Base-by-base conservation (phyloP, 2,113 vertebrate genomes). In the Aramus guarauna region DNA sequence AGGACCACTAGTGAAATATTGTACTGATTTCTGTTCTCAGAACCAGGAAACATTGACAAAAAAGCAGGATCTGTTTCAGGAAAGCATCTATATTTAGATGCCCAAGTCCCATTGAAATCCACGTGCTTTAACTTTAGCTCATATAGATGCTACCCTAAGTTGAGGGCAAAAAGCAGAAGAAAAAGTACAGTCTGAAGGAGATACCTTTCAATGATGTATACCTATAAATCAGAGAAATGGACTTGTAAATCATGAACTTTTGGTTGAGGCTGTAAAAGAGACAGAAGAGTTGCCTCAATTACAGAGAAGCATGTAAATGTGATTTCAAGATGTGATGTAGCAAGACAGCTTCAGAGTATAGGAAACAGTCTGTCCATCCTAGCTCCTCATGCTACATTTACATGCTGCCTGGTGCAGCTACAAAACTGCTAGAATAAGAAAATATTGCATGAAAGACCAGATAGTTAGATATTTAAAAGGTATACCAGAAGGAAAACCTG, bases 351-450 rank as follows among this genome's bases (percentile, higher is more conserved):
- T 89, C 78, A 69, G 76, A 69, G 30, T n/a, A 26, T 55, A 92
- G 86, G 77, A 86, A 86, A 59, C 36, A 27, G 50, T 21, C 62
- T 76, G 71, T 82, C 72, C 43, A 48, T 36, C 59, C 45, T 27
- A 74, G 29, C 12, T 67, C 24, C 14, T 45, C 56, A 37, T 0
- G 0, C 7, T 58, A 8, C 3, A 2, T 62, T 74, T 67, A 62
- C 32, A 16, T 39, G 73, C 20, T 6, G 20, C 24, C 11, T 13
- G 2, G 37, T 47, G 52, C 41, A 84, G 72, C 75, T 74, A 41
- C 59, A 84, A 77, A 71, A 47, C 59, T 58, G 12, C 55, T 80
- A 69, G 23, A 66, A 50, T 26, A 71, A 63, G 64, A 77, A 81
- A 74, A 84, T 12, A n/a, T 5, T 63, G 17, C 41, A 74, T 52